These are phyloP conservation scores for Actinernus sp. DNA, from an alignment of 92 coral and sea anemone species.

Conservation along the genomic window DNA sequence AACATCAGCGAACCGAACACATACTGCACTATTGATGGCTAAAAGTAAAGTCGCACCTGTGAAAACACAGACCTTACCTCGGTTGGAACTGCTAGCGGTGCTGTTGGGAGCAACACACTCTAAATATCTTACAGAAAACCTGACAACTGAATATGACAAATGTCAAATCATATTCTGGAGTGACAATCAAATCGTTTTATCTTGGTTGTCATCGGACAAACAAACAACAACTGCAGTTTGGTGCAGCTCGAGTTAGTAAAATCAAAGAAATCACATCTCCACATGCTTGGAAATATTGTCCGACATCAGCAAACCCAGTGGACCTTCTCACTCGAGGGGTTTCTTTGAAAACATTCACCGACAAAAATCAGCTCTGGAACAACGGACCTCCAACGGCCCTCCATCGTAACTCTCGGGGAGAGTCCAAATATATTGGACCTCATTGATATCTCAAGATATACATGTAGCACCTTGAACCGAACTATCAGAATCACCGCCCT, in stretches of 20 bases:
- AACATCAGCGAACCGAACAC: too few species aligned
- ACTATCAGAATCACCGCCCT: too few species aligned
- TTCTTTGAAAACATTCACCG: conserved; percentile 4
- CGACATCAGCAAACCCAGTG: conserved; percentile 27
- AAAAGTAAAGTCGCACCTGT: conserved; percentile 40
- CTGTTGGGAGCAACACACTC: conserved; percentile 15
- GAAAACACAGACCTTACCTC: conserved; percentile 16
- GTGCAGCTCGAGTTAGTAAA: conserved; percentile 32
- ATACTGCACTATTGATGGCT: too few species aligned
- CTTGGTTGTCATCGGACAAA: too few species aligned
- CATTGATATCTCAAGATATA: too few species aligned
- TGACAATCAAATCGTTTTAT: conserved; percentile 53
- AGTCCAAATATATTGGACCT: too few species aligned
- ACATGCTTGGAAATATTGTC: conserved; percentile 32
- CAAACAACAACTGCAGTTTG: conserved; percentile 42
- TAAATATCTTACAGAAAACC: conserved; percentile 11
- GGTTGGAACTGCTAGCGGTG: conserved; percentile 24
- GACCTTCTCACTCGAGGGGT: conserved; percentile 44
- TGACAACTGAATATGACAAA: conserved; percentile 3
- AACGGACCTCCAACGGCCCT: too few species aligned
- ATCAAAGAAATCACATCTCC: conserved; percentile 40
- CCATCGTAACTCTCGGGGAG: too few species aligned
- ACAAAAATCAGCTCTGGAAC: conserved; percentile 34
- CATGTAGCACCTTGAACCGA: too few species aligned
- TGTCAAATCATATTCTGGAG: conserved; percentile 41